Evolutionary conservation across 2,797 vertebrate genomes (phyloP), one percentile per base, ranked within the genome.

Genomic region (Saxicola maurus): DNA sequence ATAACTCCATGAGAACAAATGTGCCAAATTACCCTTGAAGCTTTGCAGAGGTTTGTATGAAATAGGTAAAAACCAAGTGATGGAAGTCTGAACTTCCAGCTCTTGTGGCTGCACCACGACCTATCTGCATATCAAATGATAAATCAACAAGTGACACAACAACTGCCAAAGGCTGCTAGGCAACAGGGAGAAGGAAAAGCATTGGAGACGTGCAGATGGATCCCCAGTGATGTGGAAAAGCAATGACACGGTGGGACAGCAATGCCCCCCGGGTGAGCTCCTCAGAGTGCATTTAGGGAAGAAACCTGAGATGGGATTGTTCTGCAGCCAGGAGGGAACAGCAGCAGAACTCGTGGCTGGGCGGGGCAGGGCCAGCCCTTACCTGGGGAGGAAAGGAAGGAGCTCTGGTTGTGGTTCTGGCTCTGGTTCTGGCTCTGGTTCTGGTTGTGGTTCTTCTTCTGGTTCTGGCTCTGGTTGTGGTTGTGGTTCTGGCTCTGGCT

Each of bases 301-400:
- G 60, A n/a, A 60, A 60, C 3, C 1, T 3, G 35, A 2, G 31
- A 9, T 31, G 10, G 0, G 20, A 35, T 25, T 69, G 18, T 10
- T 69, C 51, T 71, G 33, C 66, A 87, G 69, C 9, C 71, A 76
- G 48, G 31, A 66, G 16, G 27, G 61, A 73, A 68, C 14, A 43
- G 23, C 67, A 67, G 30, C 40, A 79, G 64, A 61, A 35, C 19
- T 20, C 15, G 2, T 7, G 37, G 11, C 1, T 72, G 60, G 60
- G 60, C n/a, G 24, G 40, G 76, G 21, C 62, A 65, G 27, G 18
- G 67, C 46, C 51, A 37, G 28, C 6, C 5, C 21, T 61, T 35
- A 17, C 7, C 19, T 14, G 16, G 28, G 67, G 84, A 52, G 43
- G 17, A 85, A 38, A 46, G 65, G 16, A 38, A 38, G 38, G 38